Base-by-base conservation (phyloP, 2,888 invertebrate genomes). In the Poecilus cupreus region DNA sequence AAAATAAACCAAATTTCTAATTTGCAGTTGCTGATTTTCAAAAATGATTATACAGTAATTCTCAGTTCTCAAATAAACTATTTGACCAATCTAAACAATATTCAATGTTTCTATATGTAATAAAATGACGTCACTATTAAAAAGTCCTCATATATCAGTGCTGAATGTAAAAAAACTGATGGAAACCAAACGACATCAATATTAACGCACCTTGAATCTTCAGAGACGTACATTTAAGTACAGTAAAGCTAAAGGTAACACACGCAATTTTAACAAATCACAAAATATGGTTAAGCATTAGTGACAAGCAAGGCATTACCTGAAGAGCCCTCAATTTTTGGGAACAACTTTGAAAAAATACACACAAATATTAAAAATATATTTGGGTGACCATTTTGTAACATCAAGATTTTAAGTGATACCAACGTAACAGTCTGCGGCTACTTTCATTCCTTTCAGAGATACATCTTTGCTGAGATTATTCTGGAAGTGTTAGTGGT, bases 361-460 rank as follows among this genome's bases (percentile, higher is more conserved):
- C 81, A 81, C 81, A 81, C 64, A 81, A 81, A 81, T 81, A 81
- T 81, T 81, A 81, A 81, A 80, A 81, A 72, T 72, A 72, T 80
- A 80, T 60, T 78, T 64, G 64, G 78, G 64, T 51, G 49, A 75
- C n/a, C 10, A 18, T 70, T n/a, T 60, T 20, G 5, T 22, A n/a
- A 72, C 72, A 72, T 72, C 72, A 72, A 72, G 20, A 46, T 72
- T 46, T 72, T 22, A 68, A 68, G 43, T n/a, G 43, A 43, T 32
- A 32, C 8, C n/a, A 32, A n/a, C n/a, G 8, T 10, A 11, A 51
- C 51, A 51, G 51, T 18, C 1, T 51, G 51, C 13, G 2, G 8
- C 16, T 32, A 32, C 32, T 32, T 32, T 32, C 32, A 32, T 32
- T 32, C 8, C 32, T 32, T 8, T 32, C 8, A 32, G 8, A 32